A percentile compares a stretch with the other conserved stretches of the same genome.
Conservation (phyloP, 1,140 invertebrate genomes). For the Sipha flava region DNA sequence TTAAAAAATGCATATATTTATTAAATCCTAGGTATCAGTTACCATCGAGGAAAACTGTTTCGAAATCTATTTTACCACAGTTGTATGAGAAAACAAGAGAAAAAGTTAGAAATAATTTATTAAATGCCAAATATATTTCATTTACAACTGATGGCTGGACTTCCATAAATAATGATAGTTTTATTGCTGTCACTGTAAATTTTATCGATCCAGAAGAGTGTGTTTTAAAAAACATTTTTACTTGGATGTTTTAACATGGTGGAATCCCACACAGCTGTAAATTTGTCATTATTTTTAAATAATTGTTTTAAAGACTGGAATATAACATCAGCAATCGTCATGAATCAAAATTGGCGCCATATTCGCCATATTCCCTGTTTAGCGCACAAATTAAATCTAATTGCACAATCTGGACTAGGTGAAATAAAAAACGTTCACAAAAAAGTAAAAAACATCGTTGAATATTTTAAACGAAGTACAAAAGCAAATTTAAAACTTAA, state of each 20-base stretch:
- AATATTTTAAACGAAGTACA: constrained; percentile 31
- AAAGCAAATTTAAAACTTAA: background rate
- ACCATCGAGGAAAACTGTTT: constrained; percentile 38
- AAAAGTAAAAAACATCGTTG: constrained; percentile 33
- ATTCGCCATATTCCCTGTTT: background rate
- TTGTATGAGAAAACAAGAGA: constrained; percentile 33
- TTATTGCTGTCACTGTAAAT: constrained; percentile 32
- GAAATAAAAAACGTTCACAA: constrained; percentile 1
- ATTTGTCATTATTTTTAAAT: constrained; percentile 5
- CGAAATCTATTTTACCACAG: constrained; percentile 34
- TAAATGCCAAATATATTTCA: constrained; percentile 13
- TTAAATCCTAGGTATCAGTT: constrained; percentile 37
- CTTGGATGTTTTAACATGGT: constrained; percentile 33
- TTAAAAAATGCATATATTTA: constrained; percentile 36
- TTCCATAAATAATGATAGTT: background rate
- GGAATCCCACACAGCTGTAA: background rate
- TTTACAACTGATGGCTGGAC: constrained; percentile 39
- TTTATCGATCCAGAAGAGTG: constrained; percentile 35
- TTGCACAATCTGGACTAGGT: background rate
- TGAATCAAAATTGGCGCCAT: background rate
- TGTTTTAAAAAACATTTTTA: constrained; percentile 28
- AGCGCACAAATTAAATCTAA: background rate
- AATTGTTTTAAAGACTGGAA: background rate
- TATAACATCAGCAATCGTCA: background rate
- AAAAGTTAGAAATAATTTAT: constrained; percentile 28